These are phyloP conservation scores for Chitala chitala DNA, from an alignment of 2,113 vertebrate genomes.

Conservation along the genomic window DNA sequence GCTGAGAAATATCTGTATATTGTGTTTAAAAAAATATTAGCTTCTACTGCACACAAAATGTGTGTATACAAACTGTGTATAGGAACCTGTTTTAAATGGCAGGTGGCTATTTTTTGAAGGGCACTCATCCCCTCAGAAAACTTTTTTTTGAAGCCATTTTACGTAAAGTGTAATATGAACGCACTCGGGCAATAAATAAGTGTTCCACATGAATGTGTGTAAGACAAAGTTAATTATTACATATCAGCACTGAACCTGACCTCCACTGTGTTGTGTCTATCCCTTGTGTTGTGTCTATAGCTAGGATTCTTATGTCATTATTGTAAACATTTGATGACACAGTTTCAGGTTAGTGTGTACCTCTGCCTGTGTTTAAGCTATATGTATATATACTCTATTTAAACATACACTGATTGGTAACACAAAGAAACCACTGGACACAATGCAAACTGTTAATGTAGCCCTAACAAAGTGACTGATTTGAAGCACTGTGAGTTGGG, in stretches of 20 bases:
- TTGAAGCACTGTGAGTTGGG: background rate
- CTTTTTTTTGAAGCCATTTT: constrained; percentile 26
- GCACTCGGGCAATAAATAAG: constrained; percentile 32
- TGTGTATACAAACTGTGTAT: too few relatives aligned
- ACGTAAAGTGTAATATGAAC: constrained; percentile 30
- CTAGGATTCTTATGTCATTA: too few relatives aligned
- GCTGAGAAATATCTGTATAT: too few relatives aligned
- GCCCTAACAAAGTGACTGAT: background rate
- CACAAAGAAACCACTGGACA: background rate
- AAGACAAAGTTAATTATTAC: constrained; percentile 33
- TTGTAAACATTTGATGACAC: too few relatives aligned
- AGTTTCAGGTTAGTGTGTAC: too few relatives aligned
- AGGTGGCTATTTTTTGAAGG: background rate
- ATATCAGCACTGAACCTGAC: constrained; percentile 27
- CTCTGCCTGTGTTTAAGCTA: too few relatives aligned
- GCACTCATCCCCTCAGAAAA: constrained; percentile 7
- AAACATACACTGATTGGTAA: background rate
- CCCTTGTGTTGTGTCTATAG: too few relatives aligned
- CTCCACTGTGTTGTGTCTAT: constrained; percentile 17
- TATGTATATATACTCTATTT: too few relatives aligned
- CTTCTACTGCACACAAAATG: too few relatives aligned
- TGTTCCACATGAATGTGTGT: constrained; percentile 29
- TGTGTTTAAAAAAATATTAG: background rate
- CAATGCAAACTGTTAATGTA: background rate
- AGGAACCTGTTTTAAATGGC: background rate